Percentiles rank a stretch among this genome's conserved stretches.
These are phyloP conservation scores for Rhamphomyia laevipes DNA, from an alignment of 2,888 invertebrate genomes.

Conservation along the genomic window DNA sequence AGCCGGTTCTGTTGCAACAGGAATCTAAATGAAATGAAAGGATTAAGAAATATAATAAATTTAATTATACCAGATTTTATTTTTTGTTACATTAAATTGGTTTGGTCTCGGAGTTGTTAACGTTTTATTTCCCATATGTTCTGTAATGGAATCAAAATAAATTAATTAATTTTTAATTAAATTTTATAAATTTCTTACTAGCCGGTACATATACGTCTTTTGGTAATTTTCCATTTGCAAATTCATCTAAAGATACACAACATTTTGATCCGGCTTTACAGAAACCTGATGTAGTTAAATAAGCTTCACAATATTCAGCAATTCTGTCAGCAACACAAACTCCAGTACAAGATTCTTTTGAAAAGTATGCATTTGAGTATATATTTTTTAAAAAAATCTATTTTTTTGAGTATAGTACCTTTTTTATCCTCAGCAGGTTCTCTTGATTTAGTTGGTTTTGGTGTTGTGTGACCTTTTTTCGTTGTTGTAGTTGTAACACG, in stretches of 20 bases:
- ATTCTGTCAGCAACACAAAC: constrained; percentile 73
- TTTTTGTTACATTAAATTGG: constrained; percentile 20
- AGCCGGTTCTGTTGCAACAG: constrained; percentile 21
- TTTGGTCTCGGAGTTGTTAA: constrained; percentile 31
- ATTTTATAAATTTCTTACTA: constrained; percentile 29
- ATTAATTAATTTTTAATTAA: constrained; percentile 11
- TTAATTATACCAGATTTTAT: not conserved
- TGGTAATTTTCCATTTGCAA: constrained; percentile 52
- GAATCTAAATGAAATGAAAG: not conserved
- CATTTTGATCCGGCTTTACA: constrained; percentile 67
- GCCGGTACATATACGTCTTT: constrained; percentile 62
- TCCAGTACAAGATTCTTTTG: constrained; percentile 50
- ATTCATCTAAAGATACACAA: constrained; percentile 67
- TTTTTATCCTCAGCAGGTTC: constrained; percentile 22
- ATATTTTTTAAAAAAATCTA: not conserved
- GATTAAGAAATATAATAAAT: not conserved
- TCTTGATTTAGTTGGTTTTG: constrained; percentile 22
- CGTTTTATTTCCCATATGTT: constrained; percentile 28
- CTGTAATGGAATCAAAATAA: constrained; percentile 17
- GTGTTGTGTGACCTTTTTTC: constrained; percentile 25
- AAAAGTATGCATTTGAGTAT: constrained; percentile 4
- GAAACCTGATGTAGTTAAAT: constrained; percentile 56
- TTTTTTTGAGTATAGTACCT: constrained; percentile 10
- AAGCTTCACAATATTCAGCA: constrained; percentile 77
- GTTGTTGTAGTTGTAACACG: constrained; percentile 26